Evolutionary conservation across 2,797 vertebrate genomes (phyloP), one percentile per base, ranked within the genome.

Genomic region (Acridotheres tristis): DNA sequence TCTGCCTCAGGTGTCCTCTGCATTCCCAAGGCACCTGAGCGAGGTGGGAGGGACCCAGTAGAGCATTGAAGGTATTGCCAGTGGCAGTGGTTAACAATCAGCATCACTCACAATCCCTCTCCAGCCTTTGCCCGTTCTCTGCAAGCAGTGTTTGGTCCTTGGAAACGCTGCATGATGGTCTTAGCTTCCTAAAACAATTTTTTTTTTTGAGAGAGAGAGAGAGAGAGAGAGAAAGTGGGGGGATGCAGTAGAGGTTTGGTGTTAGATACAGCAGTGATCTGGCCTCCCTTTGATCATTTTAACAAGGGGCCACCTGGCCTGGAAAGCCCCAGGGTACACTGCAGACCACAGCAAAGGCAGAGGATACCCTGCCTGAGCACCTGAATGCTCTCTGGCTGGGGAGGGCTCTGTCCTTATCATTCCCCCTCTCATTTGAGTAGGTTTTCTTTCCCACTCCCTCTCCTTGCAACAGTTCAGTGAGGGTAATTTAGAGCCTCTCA

Each of bases 1-100:
- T 48, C 14, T 53, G 67, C 14, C 19, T 51, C 4, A 59, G 58
- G 42, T 11, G 19, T 47, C 14, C 32, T 67, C 42, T 74, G 25
- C 21, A 45, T 13, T 38, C 53, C 4, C 1, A 85, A 76, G 10
- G 21, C 50, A 50, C 1, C 0, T 10, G n/a, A 29, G 40, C 0
- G 4, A 85, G 45, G 23, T 38, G 34, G 32, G 26, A 68, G 34
- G 45, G 11, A 40, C 19, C 10, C 32, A 25, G 26, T 3, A 15
- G 29, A 7, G 67, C 66, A 48, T 1, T 43, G n/a, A 77, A 48
- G 38, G 15, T n/a, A 20, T 4, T 71, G 32, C 8, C 22, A 50
- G 42, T 45, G 34, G 34, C 42, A 58, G 36, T 29, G 32, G 29
- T 32, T 57, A 67, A 30, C 16, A 61, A 19, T n/a, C 5, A 62